phyloP scores from a whole-genome alignment of 2,888 invertebrate genomes.

The Chaetoderma sp. region DNA sequence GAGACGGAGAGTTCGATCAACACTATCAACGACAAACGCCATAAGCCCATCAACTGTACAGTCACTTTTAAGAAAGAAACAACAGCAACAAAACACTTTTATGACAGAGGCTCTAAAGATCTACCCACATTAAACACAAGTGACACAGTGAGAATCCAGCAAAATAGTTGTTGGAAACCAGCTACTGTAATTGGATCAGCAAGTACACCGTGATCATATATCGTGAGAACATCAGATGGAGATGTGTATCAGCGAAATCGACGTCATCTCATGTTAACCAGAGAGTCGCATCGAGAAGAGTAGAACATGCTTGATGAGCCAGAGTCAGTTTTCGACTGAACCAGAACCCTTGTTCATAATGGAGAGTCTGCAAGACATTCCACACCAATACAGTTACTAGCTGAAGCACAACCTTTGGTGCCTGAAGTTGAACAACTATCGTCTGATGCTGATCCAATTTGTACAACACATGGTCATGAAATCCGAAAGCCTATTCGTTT shows the following conservation, averaged over 20 bases:
- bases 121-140: background rate
- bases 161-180: background rate
- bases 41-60: background rate
- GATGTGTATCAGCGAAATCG: slow-evolving; percentile 5
- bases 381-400: no score
- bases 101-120: slow-evolving; percentile 5
- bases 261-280: background rate
- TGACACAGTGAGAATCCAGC: background rate
- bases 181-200: background rate
- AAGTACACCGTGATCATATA: background rate
- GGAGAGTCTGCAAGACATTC: no score
- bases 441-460: no score
- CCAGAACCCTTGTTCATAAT: no score
- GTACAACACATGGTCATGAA: no score
- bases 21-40: background rate
- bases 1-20: slow-evolving; percentile 8
- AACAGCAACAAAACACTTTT: slow-evolving; percentile 2
- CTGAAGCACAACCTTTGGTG: no score
- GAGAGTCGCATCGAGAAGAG: background rate
- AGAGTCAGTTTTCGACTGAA: no score
- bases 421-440: no score
- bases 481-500: no score
- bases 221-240: no score
- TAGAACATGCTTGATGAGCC: background rate
- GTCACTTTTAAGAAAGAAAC: background rate